Base-by-base conservation (phyloP, 2,888 invertebrate species). In the Mylabris sibirica region DNA sequence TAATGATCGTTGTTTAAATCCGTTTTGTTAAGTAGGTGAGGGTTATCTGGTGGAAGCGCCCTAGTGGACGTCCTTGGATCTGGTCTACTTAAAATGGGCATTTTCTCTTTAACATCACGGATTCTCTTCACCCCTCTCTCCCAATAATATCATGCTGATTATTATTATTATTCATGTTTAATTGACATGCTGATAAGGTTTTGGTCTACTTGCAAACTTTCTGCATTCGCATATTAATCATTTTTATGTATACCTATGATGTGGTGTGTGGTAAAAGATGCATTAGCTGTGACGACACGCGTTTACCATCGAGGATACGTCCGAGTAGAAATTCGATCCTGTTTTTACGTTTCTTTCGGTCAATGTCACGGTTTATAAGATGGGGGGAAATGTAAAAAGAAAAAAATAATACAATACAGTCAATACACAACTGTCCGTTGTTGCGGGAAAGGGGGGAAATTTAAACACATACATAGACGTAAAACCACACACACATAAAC, bases 151-250 rank as follows among this genome's bases (percentile, higher is more conserved):
- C n/a, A n/a, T n/a, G n/a, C n/a, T n/a, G n/a, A 64, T 64, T 41
- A n/a, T 44, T 24, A n/a, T 30, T 64, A 24, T 26, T 17, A 44
- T 44, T 24, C 14, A 8, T 49, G 30, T 59, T 65, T 73, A 75
- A 78, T 80, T 77, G 74, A 67, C 72, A 75, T 76, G 72, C 70
- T 75, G 68, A 59, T 65, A 69, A 67, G 76, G 81, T 79, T 80
- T 80, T 79, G 81, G 80, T 82, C 82, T 82, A 83, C 81, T 82
- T 83, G 80, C 77, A 75, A 67, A 60, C 60, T 68, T 59, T 71
- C 71, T 70, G 73, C 73, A 71, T 72, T 76, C 71, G 79, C 79
- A 81, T 81, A 78, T 76, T 76, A 79, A 78, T 73, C 73, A 73
- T 70, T 72, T 67, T 71, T 70, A 65, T 76, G 72, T 70, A 30